Conservation (phyloP, 2,888 invertebrate species). For the Meiosimyza decipiens region DNA sequence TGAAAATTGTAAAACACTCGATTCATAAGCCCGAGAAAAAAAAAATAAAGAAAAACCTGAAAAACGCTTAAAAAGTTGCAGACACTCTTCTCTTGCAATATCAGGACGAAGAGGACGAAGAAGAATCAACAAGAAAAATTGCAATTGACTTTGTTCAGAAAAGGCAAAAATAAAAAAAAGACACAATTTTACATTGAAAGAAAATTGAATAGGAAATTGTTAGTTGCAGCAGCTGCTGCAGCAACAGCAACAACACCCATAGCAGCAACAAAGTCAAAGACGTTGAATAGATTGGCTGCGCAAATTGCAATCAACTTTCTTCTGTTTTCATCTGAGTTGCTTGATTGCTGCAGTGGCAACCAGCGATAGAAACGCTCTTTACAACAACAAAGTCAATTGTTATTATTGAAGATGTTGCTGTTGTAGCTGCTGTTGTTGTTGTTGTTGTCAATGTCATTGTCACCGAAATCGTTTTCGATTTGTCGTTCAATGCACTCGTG, state of each 20-base stretch:
- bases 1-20: slow-evolving; percentile 24
- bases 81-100: background rate
- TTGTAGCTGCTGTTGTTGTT: too few species aligned
- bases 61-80: slow-evolving; percentile 26
- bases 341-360: slow-evolving; percentile 36
- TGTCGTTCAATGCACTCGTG: slow-evolving; percentile 24
- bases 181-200: slow-evolving; percentile 27
- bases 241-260: slow-evolving; percentile 2
- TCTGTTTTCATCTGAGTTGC: slow-evolving; percentile 30
- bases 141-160: slow-evolving; percentile 23
- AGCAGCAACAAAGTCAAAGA: slow-evolving; percentile 24
- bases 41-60: slow-evolving; percentile 10
- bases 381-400: slow-evolving; percentile 19
- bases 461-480: slow-evolving; percentile 30
- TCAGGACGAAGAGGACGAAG: slow-evolving; percentile 9
- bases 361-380: slow-evolving; percentile 27
- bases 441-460: slow-evolving; percentile 22
- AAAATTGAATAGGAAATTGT: slow-evolving; percentile 26
- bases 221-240: slow-evolving; percentile 6
- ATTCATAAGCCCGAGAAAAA: slow-evolving; percentile 24
- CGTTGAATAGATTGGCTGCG: slow-evolving; percentile 40
- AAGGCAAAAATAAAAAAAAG: background rate
- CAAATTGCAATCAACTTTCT: slow-evolving; percentile 41
- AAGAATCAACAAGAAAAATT: slow-evolving; percentile 17
- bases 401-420: too few species aligned